Evolutionary conservation across 2,888 invertebrate genomes (phyloP).

Genomic region (Gerris lacustris): DNA sequence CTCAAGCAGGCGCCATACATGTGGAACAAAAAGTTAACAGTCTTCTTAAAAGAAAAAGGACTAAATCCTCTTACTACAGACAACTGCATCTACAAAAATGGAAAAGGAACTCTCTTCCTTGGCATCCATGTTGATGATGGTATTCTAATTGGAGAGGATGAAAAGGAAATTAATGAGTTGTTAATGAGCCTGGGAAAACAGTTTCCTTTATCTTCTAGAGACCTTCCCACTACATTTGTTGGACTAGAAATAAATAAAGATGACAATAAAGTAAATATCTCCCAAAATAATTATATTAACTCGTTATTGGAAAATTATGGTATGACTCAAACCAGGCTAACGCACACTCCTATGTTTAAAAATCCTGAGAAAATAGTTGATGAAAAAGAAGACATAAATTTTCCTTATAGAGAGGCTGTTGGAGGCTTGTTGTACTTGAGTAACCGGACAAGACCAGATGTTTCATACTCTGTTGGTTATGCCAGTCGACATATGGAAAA

Average conservation of each 20-base stretch:
- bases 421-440: constrained; percentile 15
- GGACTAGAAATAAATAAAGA: constrained; percentile 13
- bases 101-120: constrained; percentile 17
- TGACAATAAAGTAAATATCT: constrained; percentile 11
- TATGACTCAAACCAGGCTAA: constrained; percentile 11
- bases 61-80: constrained; percentile 16
- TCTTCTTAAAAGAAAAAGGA: constrained; percentile 18
- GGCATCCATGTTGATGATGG: constrained; percentile 29
- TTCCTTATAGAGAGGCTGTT: constrained; percentile 15
- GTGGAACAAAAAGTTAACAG: constrained; percentile 22
- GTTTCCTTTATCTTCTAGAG: constrained; percentile 10
- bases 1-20: constrained; percentile 11
- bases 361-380: background rate
- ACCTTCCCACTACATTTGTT: constrained; percentile 13
- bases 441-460: constrained; percentile 16
- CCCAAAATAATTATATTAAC: constrained; percentile 7
- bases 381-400: background rate
- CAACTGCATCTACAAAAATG: constrained; percentile 22
- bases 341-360: constrained; percentile 12
- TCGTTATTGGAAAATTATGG: constrained; percentile 11
- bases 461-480: constrained; percentile 15
- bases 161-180: constrained; percentile 6
- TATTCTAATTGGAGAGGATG: constrained; percentile 17
- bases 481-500: constrained; percentile 14
- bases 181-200: constrained; percentile 8